A percentile compares a stretch with the other conserved stretches of the same genome.
phyloP scores from a whole-genome alignment of 2,113 vertebrate species.

The Tauraco erythrolophus region DNA sequence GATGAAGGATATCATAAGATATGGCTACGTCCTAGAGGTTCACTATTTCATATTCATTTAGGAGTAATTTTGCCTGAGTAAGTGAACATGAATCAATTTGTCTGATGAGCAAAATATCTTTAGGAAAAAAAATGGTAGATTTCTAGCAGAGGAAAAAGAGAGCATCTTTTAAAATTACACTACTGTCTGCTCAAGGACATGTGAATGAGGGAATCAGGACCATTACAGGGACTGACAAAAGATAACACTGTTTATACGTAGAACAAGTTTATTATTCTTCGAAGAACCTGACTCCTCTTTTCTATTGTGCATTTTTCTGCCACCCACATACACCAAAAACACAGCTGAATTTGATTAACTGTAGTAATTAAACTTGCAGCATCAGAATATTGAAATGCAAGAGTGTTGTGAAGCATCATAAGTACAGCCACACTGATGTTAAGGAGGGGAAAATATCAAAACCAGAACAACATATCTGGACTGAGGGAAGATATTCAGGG shows the following conservation, averaged over 20 bases:
- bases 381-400: neutral
- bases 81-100: constrained; percentile 8
- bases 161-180: neutral
- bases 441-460: neutral
- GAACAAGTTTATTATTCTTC: neutral
- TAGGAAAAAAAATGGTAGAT: neutral
- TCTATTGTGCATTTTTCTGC: neutral
- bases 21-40: neutral
- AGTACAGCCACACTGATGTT: neutral
- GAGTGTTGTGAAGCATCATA: neutral
- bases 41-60: constrained; percentile 18
- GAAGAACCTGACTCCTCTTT: neutral
- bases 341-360: neutral
- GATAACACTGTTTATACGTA: neutral
- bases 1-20: neutral
- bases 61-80: neutral
- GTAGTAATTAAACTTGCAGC: neutral
- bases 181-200: neutral
- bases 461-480: neutral
- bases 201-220: neutral
- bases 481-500: neutral
- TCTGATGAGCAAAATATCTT: neutral
- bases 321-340: neutral
- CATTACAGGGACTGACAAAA: neutral
- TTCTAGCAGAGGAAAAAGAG: neutral